These are phyloP conservation scores for Semaprochilodus insignis DNA, from an alignment of 2,797 vertebrate species.

Conservation along the genomic window DNA sequence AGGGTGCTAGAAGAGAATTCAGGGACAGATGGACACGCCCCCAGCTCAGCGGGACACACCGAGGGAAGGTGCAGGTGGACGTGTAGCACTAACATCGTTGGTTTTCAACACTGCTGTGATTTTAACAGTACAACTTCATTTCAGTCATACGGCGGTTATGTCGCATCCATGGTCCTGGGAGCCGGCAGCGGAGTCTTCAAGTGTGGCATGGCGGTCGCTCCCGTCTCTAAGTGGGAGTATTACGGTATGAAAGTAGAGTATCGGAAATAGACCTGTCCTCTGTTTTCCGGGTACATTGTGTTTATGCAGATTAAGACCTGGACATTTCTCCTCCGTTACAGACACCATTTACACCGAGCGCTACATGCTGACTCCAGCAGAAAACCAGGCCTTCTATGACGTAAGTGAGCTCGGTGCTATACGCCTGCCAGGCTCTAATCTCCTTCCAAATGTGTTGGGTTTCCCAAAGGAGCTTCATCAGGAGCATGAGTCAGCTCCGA, in stretches of 20 bases:
- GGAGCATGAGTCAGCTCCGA: background rate
- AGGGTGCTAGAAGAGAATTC: too few species aligned
- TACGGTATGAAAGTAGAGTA: constrained; percentile 87
- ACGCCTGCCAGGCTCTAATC: background rate
- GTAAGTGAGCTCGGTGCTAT: constrained; percentile 74
- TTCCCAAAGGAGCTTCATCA: background rate
- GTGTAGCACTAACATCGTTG: too few species aligned
- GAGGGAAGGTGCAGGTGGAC: too few species aligned
- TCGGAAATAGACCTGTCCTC: background rate
- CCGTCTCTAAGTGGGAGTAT: constrained; percentile 94
- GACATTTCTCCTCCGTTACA: constrained; percentile 61
- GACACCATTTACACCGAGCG: constrained; percentile 96
- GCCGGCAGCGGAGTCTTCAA: constrained; percentile 90
- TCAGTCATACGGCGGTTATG: constrained; percentile 98
- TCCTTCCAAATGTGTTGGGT: background rate
- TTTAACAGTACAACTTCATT: constrained; percentile 41
- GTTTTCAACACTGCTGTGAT: too few species aligned
- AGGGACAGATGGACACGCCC: too few species aligned
- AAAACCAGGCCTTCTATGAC: constrained; percentile 81
- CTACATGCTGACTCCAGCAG: constrained; percentile 88
- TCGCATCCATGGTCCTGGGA: constrained; percentile 95
- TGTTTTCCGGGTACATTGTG: background rate
- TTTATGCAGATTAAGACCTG: background rate
- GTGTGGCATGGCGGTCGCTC: constrained; percentile 97
- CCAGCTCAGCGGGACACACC: too few species aligned